A percentile compares a stretch with the other conserved stretches of the same genome.
Conservation (phyloP, 2,888 invertebrate species). For the Odontocolon sp. region DNA sequence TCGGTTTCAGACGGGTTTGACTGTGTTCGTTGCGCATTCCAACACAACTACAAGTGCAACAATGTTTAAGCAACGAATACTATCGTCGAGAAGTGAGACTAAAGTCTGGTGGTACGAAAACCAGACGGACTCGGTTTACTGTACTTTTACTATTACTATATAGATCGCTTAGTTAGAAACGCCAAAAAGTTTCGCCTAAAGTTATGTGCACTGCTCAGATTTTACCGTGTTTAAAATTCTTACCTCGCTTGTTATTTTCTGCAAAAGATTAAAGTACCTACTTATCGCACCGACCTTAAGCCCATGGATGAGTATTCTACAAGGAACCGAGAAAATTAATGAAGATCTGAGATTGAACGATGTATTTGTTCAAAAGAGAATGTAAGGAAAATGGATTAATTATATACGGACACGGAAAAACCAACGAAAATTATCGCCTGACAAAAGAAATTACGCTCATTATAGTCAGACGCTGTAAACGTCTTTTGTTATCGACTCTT, state of each 20-base stretch:
- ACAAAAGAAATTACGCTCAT: no score
- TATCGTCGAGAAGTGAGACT: slow-evolving; percentile 18
- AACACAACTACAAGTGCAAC: slow-evolving; percentile 5
- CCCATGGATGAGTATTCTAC: not conserved
- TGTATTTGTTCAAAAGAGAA: no score
- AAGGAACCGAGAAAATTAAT: slow-evolving; percentile 6
- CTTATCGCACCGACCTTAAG: not conserved
- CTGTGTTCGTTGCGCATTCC: no score
- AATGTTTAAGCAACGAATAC: slow-evolving; percentile 52
- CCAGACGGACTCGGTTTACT: not conserved
- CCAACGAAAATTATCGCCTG: no score
- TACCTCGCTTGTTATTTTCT: slow-evolving; percentile 42
- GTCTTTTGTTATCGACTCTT: no score
- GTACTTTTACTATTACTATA: not conserved
- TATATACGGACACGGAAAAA: no score
- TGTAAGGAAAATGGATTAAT: no score
- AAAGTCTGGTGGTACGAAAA: not conserved
- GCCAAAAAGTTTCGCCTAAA: slow-evolving; percentile 15
- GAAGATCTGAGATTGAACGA: not conserved
- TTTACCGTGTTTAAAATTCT: slow-evolving; percentile 55
- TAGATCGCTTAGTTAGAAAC: not conserved
- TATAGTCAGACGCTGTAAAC: no score
- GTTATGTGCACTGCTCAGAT: slow-evolving; percentile 30
- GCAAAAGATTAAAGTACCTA: slow-evolving; percentile 14
- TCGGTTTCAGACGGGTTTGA: no score